These are phyloP conservation scores for Sebastes matsubarae DNA, from an alignment of 2,797 vertebrate species.

Conservation along the genomic window DNA sequence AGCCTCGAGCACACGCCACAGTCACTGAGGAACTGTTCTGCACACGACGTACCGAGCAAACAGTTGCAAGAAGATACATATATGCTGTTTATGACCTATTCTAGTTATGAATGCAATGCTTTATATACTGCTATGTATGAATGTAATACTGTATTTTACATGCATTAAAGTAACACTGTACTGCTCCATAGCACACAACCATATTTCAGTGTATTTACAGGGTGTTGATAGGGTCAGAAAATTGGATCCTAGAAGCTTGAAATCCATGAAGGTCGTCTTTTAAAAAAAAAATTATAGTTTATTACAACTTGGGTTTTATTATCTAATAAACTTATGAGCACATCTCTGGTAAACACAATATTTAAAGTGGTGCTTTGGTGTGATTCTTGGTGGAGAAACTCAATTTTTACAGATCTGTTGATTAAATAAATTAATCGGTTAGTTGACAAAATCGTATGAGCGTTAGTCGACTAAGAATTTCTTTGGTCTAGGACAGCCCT, in stretches of 20 bases:
- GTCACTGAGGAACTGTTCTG: not conserved
- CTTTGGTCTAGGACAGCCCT: too few relatives aligned
- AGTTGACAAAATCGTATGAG: too few relatives aligned
- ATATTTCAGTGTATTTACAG: not conserved
- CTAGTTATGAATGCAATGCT: not conserved
- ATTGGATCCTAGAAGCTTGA: not conserved
- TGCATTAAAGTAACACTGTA: not conserved
- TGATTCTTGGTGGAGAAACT: accelerated
- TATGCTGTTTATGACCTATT: not conserved
- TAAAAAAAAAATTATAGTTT: not conserved
- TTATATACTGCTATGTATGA: not conserved
- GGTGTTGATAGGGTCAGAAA: too few relatives aligned
- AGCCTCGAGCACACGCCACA: conserved; percentile 2
- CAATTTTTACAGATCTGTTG: too few relatives aligned
- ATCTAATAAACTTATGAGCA: too few relatives aligned
- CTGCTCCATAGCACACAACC: not conserved
- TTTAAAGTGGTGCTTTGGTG: too few relatives aligned
- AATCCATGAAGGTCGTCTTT: not conserved
- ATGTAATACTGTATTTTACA: not conserved
- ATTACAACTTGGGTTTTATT: not conserved
- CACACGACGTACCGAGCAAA: not conserved
- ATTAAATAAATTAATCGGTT: too few relatives aligned
- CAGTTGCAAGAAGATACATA: not conserved
- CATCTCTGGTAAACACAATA: too few relatives aligned
- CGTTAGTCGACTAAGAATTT: too few relatives aligned